Conservation (phyloP, 1,140 invertebrate genomes). For the Trichoplusia ni region DNA sequence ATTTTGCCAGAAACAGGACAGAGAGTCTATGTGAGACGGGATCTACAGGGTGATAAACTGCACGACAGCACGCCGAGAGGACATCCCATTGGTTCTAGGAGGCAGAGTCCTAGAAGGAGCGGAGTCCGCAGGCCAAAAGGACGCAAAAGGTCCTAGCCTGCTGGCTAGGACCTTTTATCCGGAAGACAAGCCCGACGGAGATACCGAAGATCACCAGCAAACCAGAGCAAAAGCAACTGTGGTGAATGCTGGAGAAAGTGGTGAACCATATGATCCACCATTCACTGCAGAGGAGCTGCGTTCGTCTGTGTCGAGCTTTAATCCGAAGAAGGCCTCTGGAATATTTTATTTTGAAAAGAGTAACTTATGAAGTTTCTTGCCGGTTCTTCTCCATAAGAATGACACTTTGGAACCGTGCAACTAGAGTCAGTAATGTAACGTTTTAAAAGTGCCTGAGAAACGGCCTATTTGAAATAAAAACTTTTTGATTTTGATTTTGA, state of each 20-base stretch:
- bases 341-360: no score
- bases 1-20: conserved; percentile 16
- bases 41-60: background rate
- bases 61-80: background rate
- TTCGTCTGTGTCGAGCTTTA: background rate
- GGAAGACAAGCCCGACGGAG: background rate
- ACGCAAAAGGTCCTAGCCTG: no score
- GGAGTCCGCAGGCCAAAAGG: conserved; percentile 2
- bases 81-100: background rate
- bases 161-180: conserved; percentile 25
- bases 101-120: background rate
- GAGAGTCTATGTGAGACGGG: conserved; percentile 1
- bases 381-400: no score
- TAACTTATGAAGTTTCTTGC: no score
- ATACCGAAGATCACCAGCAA: background rate
- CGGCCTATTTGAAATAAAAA: no score
- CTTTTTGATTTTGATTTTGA: no score
- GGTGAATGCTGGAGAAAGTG: background rate
- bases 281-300: conserved; percentile 9
- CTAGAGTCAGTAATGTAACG: no score
- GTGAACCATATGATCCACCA: background rate
- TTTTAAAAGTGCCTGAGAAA: no score
- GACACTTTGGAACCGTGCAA: no score
- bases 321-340: conserved; percentile 19
- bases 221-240: background rate